Conservation (phyloP, 2,113 vertebrate genomes). For the Delphinapterus leucas region DNA sequence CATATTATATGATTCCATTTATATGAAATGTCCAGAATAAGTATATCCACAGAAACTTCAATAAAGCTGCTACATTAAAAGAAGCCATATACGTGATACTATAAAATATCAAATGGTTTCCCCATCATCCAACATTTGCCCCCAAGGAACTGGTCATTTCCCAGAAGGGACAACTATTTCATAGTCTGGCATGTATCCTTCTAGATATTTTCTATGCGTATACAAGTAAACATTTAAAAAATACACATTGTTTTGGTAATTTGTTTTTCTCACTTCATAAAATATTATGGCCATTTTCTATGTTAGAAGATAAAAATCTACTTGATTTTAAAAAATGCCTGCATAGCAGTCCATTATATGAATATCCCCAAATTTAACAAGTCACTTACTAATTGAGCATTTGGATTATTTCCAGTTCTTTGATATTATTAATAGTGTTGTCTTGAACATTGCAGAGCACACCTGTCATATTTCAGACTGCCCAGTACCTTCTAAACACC, state of each 20-base stretch:
- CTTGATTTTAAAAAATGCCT: not conserved
- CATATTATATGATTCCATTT: not conserved
- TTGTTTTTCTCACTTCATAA: not conserved
- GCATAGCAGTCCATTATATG: not conserved
- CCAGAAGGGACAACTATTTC: not conserved
- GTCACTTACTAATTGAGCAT: not conserved
- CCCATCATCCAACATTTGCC: not conserved
- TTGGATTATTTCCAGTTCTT: not conserved
- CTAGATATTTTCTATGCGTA: not conserved
- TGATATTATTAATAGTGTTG: not conserved
- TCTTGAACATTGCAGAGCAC: not conserved
- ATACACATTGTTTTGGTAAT: not conserved
- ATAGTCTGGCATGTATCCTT: not conserved
- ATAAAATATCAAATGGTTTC: not conserved
- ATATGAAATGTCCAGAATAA: not conserved
- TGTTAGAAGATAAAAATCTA: not conserved
- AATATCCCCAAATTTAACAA: not conserved
- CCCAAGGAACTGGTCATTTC: not conserved
- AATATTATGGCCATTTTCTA: not conserved
- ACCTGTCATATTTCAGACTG: not conserved
- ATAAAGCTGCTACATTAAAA: not conserved
- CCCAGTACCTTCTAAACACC: not conserved
- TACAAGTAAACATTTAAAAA: not conserved
- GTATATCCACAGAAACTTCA: not conserved
- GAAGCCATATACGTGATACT: not conserved